phyloP scores from a whole-genome alignment of 2,113 vertebrate genomes.

The Synchiropus splendidus region DNA sequence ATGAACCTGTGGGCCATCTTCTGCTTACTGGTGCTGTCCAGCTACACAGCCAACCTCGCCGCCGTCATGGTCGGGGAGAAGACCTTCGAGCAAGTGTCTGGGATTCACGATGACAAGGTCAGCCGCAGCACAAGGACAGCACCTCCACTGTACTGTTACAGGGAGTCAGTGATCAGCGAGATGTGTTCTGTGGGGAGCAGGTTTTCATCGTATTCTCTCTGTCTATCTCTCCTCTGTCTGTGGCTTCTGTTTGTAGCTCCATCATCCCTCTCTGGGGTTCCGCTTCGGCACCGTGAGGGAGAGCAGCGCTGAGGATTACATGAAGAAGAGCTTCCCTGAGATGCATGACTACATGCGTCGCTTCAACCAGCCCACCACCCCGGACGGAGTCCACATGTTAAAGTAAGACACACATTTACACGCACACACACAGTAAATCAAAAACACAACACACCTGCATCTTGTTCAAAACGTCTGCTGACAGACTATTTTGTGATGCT shows the following conservation, averaged over 20 bases:
- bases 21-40: conserved; percentile 94
- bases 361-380: conserved; percentile 83
- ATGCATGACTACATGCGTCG: conserved; percentile 84
- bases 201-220: conserved; percentile 1
- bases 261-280: conserved; percentile 83
- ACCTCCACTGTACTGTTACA: too few species aligned
- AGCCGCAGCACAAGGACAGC: conserved; percentile 1
- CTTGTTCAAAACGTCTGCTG: background rate
- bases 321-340: conserved; percentile 89
- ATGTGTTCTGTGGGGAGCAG: conserved; percentile 12
- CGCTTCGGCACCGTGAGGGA: conserved; percentile 88
- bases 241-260: conserved; percentile 68
- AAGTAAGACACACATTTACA: conserved; percentile 62
- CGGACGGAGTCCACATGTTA: conserved; percentile 79
- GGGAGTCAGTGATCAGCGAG: conserved; percentile 14
- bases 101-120: conserved; percentile 94
- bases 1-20: conserved; percentile 99
- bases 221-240: conserved; percentile 33
- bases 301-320: conserved; percentile 91
- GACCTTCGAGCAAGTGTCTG: conserved; percentile 87
- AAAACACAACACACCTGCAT: background rate
- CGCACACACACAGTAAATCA: background rate
- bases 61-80: conserved; percentile 97
- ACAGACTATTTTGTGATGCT: too few species aligned
- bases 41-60: conserved; percentile 93